Percentiles rank a stretch among this genome's conserved stretches.
Evolutionary conservation across 1,140 invertebrate species (phyloP).

Genomic region (Cyclargus thomasi): DNA sequence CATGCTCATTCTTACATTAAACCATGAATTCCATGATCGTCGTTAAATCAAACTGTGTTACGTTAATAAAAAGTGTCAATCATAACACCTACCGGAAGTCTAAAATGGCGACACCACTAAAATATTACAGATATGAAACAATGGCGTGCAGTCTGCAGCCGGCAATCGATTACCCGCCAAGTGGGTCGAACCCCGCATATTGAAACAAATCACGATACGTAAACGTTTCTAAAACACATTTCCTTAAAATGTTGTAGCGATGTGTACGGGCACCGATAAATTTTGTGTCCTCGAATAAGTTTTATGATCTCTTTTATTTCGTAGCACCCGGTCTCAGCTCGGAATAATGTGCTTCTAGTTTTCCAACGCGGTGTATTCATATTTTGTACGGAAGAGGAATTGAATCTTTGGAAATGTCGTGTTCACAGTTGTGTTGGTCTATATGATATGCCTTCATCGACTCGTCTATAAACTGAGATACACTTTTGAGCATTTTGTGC

Average conservation of each 20-base stretch:
- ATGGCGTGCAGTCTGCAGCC: background rate
- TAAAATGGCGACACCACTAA: background rate
- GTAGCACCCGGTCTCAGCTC: background rate
- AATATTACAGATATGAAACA: background rate
- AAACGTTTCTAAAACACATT: conserved; percentile 13
- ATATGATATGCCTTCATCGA: too few species aligned
- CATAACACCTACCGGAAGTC: background rate
- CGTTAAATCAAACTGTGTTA: too few species aligned
- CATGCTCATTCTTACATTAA: too few species aligned
- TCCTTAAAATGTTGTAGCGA: conserved; percentile 14
- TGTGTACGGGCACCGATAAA: background rate
- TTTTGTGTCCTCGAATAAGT: conserved; percentile 11
- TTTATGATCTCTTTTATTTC: conserved; percentile 10
- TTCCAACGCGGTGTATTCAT: background rate
- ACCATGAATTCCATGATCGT: too few species aligned
- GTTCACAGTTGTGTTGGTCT: too few species aligned
- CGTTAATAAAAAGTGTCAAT: background rate
- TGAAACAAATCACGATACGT: conserved; percentile 13
- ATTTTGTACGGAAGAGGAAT: background rate
- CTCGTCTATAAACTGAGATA: too few species aligned
- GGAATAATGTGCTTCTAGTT: background rate
- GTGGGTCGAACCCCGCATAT: conserved; percentile 9
- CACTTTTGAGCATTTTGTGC: too few species aligned
- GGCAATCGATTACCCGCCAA: conserved; percentile 8
- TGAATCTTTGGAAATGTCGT: background rate